Percentiles rank a stretch among this genome's conserved stretches.
phyloP scores from a whole-genome alignment of 2,113 vertebrate species.

The Edolisoma coerulescens region DNA sequence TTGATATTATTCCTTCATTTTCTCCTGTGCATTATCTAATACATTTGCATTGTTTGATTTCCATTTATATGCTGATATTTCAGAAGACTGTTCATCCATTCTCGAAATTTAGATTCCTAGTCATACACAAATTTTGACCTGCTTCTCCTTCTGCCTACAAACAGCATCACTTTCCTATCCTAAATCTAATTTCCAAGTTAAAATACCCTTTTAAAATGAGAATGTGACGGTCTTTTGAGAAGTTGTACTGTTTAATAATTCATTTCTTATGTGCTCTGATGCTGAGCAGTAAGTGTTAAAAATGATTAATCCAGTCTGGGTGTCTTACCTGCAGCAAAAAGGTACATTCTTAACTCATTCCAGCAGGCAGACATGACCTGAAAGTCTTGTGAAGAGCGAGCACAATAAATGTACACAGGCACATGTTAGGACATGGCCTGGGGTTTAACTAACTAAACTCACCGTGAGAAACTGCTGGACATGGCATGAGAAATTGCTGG shows the following conservation, averaged over 20 bases:
- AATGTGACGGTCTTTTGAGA: neutral
- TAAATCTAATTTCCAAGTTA: neutral
- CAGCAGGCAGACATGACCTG: neutral
- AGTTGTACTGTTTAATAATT: neutral
- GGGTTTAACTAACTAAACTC: neutral
- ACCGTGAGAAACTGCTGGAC: neutral
- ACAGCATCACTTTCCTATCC: neutral
- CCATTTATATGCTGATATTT: neutral
- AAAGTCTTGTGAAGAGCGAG: neutral
- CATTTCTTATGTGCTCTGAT: neutral
- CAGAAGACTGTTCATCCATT: neutral
- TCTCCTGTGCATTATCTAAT: neutral
- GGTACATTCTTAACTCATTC: neutral
- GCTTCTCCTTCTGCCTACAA: neutral
- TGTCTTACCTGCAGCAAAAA: neutral
- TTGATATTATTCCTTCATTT: neutral
- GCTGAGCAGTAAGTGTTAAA: neutral
- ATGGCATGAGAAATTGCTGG: neutral
- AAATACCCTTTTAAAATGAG: neutral
- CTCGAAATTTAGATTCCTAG: neutral
- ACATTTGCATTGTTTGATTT: neutral
- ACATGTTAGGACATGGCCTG: neutral
- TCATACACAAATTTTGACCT: neutral
- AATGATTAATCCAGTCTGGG: neutral
- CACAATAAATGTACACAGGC: neutral